These are phyloP conservation scores for Perca schrenkii DNA, from an alignment of 2,113 vertebrate genomes.

Conservation along the genomic window DNA sequence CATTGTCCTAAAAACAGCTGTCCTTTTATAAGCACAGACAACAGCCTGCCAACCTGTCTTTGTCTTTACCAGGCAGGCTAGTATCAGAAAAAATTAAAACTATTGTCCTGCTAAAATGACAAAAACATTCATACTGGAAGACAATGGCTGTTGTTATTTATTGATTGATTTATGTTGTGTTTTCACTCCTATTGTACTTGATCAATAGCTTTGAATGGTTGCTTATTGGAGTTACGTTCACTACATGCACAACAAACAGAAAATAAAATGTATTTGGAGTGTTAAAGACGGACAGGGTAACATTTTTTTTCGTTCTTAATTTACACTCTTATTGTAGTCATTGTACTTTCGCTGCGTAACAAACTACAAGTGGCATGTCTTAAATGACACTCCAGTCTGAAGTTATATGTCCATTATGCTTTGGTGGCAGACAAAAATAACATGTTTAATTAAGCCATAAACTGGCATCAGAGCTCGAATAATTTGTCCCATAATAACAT, in stretches of 20 bases:
- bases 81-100: neutral
- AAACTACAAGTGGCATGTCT: neutral
- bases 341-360: neutral
- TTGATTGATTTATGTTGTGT: neutral
- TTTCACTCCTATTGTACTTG: neutral
- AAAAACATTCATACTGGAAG: neutral
- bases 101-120: neutral
- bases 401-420: too few species aligned
- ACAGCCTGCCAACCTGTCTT: constrained; percentile 13
- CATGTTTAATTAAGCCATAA: too few species aligned
- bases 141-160: neutral
- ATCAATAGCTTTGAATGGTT: neutral
- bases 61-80: neutral
- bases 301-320: neutral
- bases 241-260: neutral
- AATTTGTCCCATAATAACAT: too few species aligned
- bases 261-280: neutral
- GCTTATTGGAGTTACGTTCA: neutral
- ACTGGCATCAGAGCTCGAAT: too few species aligned
- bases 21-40: constrained; percentile 35
- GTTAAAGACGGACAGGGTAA: neutral
- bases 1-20: constrained; percentile 32
- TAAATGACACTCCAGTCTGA: too few species aligned
- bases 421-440: too few species aligned
- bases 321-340: neutral